phyloP scores from a whole-genome alignment of 2,797 vertebrate genomes.

The Sarcoramphus papa region DNA sequence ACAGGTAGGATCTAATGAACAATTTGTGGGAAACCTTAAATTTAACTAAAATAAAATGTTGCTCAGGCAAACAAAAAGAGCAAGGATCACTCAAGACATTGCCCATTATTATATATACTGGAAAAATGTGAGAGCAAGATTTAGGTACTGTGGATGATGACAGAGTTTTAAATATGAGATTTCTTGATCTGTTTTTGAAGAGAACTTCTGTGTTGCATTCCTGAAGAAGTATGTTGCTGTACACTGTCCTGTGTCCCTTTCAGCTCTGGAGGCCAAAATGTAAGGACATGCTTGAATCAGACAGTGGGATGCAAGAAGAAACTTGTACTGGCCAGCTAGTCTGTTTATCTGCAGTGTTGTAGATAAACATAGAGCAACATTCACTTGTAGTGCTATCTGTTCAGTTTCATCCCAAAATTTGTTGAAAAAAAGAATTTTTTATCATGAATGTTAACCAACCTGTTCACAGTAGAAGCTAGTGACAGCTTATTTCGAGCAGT shows the following conservation, averaged over 20 bases:
- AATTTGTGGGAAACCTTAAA: not conserved
- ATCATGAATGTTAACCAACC: not conserved
- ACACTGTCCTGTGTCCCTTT: not conserved
- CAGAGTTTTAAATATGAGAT: not conserved
- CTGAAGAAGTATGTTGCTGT: not conserved
- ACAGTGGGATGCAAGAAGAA: not conserved
- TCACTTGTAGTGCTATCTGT: not conserved
- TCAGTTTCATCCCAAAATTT: not conserved
- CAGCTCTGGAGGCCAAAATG: not conserved
- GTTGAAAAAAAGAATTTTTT: not conserved
- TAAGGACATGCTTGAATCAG: not conserved
- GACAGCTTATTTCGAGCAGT: not conserved
- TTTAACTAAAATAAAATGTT: not conserved
- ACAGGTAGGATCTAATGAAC: not conserved
- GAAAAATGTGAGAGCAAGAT: not conserved
- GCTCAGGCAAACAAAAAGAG: not conserved
- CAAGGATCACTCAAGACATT: not conserved
- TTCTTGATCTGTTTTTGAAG: not conserved
- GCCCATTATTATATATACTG: not conserved
- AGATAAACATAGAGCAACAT: not conserved
- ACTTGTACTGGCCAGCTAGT: not conserved
- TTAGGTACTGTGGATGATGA: not conserved
- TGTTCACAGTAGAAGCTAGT: not conserved
- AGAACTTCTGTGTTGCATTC: not conserved
- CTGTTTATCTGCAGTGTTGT: not conserved